Base-by-base conservation (phyloP, 2,113 vertebrate genomes). In the Xiphias gladius region DNA sequence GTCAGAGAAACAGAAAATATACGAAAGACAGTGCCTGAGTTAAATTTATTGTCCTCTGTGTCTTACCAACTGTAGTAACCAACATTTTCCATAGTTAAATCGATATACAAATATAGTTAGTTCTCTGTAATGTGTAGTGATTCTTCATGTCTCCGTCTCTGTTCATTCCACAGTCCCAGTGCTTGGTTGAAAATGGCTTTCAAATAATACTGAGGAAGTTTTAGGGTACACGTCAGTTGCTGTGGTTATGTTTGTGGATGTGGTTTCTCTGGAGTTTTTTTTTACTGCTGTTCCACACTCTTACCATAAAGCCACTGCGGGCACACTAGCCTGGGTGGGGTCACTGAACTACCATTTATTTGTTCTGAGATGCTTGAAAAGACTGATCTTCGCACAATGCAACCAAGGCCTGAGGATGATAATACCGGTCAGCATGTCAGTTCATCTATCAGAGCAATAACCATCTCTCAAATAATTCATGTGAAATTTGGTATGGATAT, bases 241-340 rank as follows among this genome's bases (percentile, higher is more conserved):
- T 83, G 62, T 57, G 76, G 67, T 19, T 30, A 17, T 35, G 73
- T 68, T 39, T 67, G 79, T 71, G 64, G 64, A 46, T 77, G 69
- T 80, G 69, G 62, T 8, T 35, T 35, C 32, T 35, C 3, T 35
- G 32, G n/a, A n/a, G 32, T 35, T 32, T 50, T 46, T 6, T 79
- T 76, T 58, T 62, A 62, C 74, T 57, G 43, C 28, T 46, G 62
- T 50, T 73, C 54, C 37, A 46, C 63, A 61, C 68, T 62, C 54
- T 73, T 35, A 28, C 35, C 57, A 66, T 69, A 4, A 71, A 83
- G n/a, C 87, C 83, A 80, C 80, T 77, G 17, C 1, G 10, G 71
- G 73, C 28, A 46, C 24, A 46, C 24, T 16, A 28, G 63, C 63
- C 2, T 39, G 30, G 39, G 46, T 58, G 73, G 48, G 20, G 2